Percentiles rank a stretch among this genome's conserved stretches.
Conservation (phyloP, 2,113 vertebrate species). For the Python bivittatus region DNA sequence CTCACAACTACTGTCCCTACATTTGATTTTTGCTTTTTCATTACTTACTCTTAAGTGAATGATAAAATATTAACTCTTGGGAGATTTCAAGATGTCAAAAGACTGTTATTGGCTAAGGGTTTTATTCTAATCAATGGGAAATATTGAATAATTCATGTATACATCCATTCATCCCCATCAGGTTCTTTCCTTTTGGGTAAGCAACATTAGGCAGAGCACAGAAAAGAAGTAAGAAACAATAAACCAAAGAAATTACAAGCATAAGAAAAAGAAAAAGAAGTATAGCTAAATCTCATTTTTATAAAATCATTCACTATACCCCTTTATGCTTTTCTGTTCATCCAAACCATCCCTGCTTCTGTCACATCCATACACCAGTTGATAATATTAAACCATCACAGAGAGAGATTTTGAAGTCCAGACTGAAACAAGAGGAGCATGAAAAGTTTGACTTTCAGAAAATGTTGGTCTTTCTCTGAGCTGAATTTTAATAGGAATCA, state of each 20-base stretch:
- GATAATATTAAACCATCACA: not conserved
- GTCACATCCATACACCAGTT: not conserved
- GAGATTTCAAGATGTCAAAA: constrained; percentile 10
- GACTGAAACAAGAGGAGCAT: not conserved
- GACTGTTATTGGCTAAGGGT: constrained; percentile 15
- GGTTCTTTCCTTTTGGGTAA: not conserved
- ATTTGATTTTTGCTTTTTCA: not conserved
- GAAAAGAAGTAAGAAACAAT: not conserved
- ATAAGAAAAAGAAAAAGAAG: not conserved
- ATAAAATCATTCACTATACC: not conserved
- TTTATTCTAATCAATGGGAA: constrained; percentile 13
- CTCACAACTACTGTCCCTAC: not conserved
- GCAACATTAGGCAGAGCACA: not conserved
- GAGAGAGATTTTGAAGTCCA: not conserved
- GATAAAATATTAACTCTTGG: constrained; percentile 32
- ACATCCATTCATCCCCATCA: not conserved
- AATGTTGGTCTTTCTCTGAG: not conserved
- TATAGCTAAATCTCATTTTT: not conserved
- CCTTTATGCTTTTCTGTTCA: not conserved
- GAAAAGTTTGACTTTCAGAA: not conserved
- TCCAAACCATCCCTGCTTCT: not conserved
- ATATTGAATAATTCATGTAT: constrained; percentile 14
- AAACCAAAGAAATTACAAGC: not conserved
- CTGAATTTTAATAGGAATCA: not conserved
- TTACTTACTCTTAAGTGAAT: constrained; percentile 11